Percentiles rank a stretch among this genome's conserved stretches.
These are phyloP conservation scores for Cardiocondyla obscurior DNA, from an alignment of 1,140 invertebrate species.

Conservation along the genomic window DNA sequence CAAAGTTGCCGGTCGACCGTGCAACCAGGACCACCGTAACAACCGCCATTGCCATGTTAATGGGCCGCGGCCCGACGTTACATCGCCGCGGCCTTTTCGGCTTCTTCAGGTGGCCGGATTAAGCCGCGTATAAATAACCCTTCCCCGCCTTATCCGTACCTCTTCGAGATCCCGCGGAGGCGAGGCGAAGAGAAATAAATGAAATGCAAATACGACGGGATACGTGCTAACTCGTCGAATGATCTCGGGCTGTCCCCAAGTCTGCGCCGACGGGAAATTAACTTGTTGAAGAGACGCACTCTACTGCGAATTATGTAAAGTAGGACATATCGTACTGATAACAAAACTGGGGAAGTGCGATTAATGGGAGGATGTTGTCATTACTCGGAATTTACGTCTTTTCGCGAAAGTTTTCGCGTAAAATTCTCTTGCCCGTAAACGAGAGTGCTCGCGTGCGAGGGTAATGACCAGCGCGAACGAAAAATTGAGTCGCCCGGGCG, in stretches of 20 bases:
- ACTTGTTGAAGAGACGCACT: not conserved
- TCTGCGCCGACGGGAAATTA: not conserved
- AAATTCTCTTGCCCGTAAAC: not conserved
- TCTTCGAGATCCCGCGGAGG: not conserved
- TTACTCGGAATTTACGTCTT: not conserved
- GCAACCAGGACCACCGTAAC: conserved; percentile 54
- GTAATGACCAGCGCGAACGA: not conserved
- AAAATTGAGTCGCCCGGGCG: not conserved
- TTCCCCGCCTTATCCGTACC: conserved; percentile 49
- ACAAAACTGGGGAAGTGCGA: no score
- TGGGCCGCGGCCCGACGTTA: conserved; percentile 24
- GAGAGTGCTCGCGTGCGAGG: not conserved
- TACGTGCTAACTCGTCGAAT: conserved; percentile 39
- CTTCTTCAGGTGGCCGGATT: conserved; percentile 51
- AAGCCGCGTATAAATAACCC: conserved; percentile 28
- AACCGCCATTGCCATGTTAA: conserved; percentile 69
- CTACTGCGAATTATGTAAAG: not conserved
- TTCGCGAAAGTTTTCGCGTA: not conserved
- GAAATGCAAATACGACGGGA: conserved; percentile 9
- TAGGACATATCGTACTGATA: not conserved
- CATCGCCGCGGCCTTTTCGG: conserved; percentile 24
- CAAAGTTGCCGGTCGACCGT: conserved; percentile 62
- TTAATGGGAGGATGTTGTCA: no score
- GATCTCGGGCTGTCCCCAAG: not conserved
- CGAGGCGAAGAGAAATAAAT: not conserved